Evolutionary conservation across 2,113 vertebrate genomes (phyloP), one percentile per base, ranked within the genome.

Genomic region (Triplophysa siluroides): DNA sequence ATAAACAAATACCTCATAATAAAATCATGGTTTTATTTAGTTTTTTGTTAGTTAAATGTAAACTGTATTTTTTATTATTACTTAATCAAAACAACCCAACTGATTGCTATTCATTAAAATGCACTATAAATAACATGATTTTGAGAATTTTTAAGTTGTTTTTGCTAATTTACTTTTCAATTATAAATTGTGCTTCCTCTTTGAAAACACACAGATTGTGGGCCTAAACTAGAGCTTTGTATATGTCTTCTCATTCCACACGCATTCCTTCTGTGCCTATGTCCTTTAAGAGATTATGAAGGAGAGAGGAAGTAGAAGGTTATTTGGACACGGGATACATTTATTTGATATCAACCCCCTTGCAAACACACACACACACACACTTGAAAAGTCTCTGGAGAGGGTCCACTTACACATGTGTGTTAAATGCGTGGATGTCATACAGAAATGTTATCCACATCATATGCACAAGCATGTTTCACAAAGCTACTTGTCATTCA

Each of bases 251-350:
- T 75, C 72, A 75, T 3, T 24, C 45, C 58, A 50, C 68, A 47
- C 13, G 23, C 72, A 45, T 19, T 29, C 38, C 61, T 41, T 24
- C 33, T 2, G 10, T 5, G 33, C 18, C 38, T 2, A 9, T 62
- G 72, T 62, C 19, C 45, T 70, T 69, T 58, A 41, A 63, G 43
- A 71, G 64, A 43, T 19, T 66, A 38, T 69, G 54, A 83, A 83
- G 81, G 77, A 75, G 58, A 75, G 50, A 41, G n/a, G n/a, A 64
- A 80, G 72, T 18, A 23, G 64, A 80, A 83, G 78, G 78, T 76
- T 72, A 68, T 80, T 54, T 18, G 78, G 78, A 83, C 82, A 71
- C 26, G 50, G 63, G 38, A 72, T 73, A 76, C 33, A 83, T 80
- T 83, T 80, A 83, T 80, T 80, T 71, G 65, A 66, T 61, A 69